These are phyloP conservation scores for Ptilorrhoa leucosticta DNA, from an alignment of 2,113 vertebrate species.

Conservation along the genomic window DNA sequence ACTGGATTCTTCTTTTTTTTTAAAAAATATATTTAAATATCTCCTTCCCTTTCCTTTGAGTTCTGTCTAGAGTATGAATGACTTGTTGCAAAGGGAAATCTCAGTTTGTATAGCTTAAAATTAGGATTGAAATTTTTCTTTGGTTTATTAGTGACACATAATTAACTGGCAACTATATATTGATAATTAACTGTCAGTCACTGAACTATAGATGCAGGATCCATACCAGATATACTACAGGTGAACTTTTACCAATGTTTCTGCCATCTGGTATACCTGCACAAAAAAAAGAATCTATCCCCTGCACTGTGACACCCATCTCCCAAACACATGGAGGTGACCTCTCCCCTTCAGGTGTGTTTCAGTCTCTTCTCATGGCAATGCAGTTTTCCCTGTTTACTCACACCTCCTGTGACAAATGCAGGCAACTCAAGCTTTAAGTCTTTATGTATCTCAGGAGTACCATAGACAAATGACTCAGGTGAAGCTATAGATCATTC, in stretches of 20 bases:
- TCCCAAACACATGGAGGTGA: not conserved
- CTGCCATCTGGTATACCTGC: not conserved
- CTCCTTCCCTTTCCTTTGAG: not conserved
- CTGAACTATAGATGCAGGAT: not conserved
- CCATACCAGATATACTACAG: not conserved
- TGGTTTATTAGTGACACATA: not conserved
- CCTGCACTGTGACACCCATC: fast-evolving
- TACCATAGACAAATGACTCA: not conserved
- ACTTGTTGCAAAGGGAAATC: not conserved
- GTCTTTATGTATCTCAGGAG: not conserved
- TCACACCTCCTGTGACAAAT: not conserved
- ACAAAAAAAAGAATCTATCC: not conserved
- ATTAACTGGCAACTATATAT: not conserved
- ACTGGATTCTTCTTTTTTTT: not conserved
- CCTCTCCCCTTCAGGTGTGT: not conserved
- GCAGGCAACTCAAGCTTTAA: not conserved
- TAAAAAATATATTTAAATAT: not conserved
- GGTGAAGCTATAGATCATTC: not conserved
- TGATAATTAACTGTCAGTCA: not conserved
- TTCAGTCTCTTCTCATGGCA: not conserved
- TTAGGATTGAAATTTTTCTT: not conserved
- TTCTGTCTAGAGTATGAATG: not conserved
- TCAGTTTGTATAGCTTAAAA: not conserved
- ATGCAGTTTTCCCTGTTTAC: not conserved
- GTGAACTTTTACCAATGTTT: not conserved